phyloP scores from a whole-genome alignment of 2,888 invertebrate species.

The Chorisops tibialis region DNA sequence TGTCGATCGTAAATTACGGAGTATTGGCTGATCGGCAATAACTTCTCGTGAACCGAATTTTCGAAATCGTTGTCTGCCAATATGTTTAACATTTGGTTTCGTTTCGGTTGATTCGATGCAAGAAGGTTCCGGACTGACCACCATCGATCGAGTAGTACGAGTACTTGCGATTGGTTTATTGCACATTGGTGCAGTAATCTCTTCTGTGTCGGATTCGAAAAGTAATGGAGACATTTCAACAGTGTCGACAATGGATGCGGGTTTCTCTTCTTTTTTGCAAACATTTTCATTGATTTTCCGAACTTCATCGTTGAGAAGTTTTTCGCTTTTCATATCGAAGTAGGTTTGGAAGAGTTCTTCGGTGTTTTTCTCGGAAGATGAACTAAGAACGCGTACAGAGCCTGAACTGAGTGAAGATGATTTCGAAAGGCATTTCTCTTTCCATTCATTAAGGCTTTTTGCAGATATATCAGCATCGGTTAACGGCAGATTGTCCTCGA shows the following conservation, averaged over 20 bases:
- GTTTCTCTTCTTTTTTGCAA: not conserved
- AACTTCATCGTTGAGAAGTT: slow-evolving; percentile 27
- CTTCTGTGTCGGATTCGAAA: slow-evolving; percentile 45
- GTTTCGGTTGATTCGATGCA: not conserved
- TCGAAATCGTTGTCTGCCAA: not conserved
- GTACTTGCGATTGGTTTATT: too few species aligned
- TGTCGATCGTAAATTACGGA: not conserved
- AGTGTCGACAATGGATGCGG: not conserved
- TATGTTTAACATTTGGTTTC: not conserved
- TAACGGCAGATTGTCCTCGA: slow-evolving; percentile 44
- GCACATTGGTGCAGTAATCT: not conserved
- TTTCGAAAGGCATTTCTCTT: slow-evolving; percentile 25
- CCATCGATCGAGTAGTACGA: not conserved
- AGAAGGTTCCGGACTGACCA: not conserved
- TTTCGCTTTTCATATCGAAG: slow-evolving; percentile 27
- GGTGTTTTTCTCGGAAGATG: slow-evolving; percentile 39
- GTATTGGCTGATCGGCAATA: not conserved
- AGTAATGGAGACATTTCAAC: slow-evolving; percentile 47
- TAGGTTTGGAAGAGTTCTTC: slow-evolving; percentile 40
- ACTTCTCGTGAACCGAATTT: not conserved
- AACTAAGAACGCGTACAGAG: slow-evolving; percentile 34
- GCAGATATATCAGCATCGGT: slow-evolving; percentile 42
- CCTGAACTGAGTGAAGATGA: slow-evolving; percentile 31
- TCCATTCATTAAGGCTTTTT: slow-evolving; percentile 43
- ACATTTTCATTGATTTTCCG: slow-evolving; percentile 35